Base-by-base conservation (phyloP, 2,888 invertebrate genomes). In the Tinea trinotella region DNA sequence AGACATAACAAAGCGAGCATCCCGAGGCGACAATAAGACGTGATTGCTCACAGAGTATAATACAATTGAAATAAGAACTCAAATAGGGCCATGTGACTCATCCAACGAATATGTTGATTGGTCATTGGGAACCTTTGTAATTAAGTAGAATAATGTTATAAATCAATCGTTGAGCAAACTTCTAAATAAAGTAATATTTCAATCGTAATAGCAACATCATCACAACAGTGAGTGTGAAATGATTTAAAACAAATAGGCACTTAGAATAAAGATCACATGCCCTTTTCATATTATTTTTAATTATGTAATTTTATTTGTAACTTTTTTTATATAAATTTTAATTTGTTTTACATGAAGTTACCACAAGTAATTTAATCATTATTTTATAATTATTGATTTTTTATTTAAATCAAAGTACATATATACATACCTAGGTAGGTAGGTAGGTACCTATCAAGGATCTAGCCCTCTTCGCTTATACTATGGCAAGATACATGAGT, bases 31-130 rank as follows among this genome's bases (percentile, higher is more conserved):
- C 84, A 84, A 85, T 84, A 73, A 80, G 62, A 64, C 73, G 75
- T 85, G 83, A 84, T 85, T 85, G 76, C 71, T 62, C 68, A 65
- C 78, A 77, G 77, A 78, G 68, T 71, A 67, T 73, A n/a, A n/a
- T n/a, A 72, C 81, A 79, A 80, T 76, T 77, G 74, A 80, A 80
- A 74, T 77, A 68, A 69, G 67, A 74, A 69, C 69, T 69, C 52
- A 66, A 68, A 68, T 68, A 70, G 62, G 68, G 67, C 60, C 58
- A 63, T 66, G 62, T 82, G 82, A 79, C 65, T 82, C 82, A 83
- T 64, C 62, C 56, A 55, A 58, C 59, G 74, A 68, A 72, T 67
- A 78, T 76, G 68, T 76, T 74, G 72, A 82, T 78, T 77, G 69
- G 67, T 19, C 68, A 64, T 70, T 69, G 64, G 66, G 62, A 68